Evolutionary conservation across 2,888 invertebrate genomes (phyloP).

Genomic region (Dryomyza anilis): DNA sequence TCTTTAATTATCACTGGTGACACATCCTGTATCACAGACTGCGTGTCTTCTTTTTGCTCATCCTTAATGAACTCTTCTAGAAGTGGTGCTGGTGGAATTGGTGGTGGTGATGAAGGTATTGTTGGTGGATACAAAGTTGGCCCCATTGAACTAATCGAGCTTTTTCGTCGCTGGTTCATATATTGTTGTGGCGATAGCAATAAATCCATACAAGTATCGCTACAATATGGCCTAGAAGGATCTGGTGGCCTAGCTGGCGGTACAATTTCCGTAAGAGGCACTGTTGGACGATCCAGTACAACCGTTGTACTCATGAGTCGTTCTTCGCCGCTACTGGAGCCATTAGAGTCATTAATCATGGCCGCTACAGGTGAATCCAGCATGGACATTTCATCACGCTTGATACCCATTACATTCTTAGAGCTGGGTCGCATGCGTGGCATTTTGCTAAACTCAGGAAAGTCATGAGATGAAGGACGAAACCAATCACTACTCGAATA

Average conservation of each 20-base stretch:
- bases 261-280: conserved; percentile 27
- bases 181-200: conserved; percentile 47
- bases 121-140: conserved; percentile 39
- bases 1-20: conserved; percentile 59
- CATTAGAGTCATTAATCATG: conserved; percentile 58
- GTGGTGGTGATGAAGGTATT: conserved; percentile 46
- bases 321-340: conserved; percentile 58
- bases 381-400: conserved; percentile 52
- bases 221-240: conserved; percentile 34
- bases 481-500: conserved; percentile 58
- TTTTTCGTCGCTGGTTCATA: conserved; percentile 41
- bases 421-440: conserved; percentile 58
- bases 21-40: conserved; percentile 42
- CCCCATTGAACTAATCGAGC: conserved; percentile 16
- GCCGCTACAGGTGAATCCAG: conserved; percentile 57
- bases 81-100: conserved; percentile 31
- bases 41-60: conserved; percentile 14
- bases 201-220: conserved; percentile 36
- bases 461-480: conserved; percentile 50
- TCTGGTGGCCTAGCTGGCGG: conserved; percentile 43
- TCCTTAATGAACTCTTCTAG: conserved; percentile 33
- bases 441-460: conserved; percentile 58
- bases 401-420: conserved; percentile 59
- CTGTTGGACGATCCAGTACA: conserved; percentile 30
- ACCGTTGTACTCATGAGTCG: conserved; percentile 36